Evolutionary conservation across 1,140 invertebrate genomes (phyloP).

Genomic region (Gonioctena quinquepunctata): DNA sequence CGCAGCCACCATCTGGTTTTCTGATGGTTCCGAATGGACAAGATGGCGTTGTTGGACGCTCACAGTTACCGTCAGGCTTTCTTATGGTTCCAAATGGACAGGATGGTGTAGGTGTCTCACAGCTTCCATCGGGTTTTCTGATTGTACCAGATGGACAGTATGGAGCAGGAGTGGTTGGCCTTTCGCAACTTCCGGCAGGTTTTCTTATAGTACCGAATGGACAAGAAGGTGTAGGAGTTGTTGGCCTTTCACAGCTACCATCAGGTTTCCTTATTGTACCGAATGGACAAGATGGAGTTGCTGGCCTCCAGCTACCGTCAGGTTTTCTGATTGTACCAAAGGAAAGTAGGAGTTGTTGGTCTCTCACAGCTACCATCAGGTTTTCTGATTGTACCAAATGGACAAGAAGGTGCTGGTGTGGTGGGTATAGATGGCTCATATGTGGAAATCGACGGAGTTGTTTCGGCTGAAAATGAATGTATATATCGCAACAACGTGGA

Average conservation of each 20-base stretch:
- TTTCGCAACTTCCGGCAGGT: slow-evolving; percentile 6
- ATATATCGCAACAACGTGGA: not conserved
- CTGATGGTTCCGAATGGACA: slow-evolving; percentile 1
- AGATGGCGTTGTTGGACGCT: slow-evolving; percentile 12
- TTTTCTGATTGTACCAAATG: not conserved
- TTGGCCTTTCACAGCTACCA: slow-evolving; percentile 2
- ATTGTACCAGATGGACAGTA: slow-evolving; percentile 2
- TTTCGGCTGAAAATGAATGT: slow-evolving; percentile 7
- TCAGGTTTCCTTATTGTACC: slow-evolving; percentile 3
- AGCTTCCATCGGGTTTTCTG: slow-evolving; percentile 19
- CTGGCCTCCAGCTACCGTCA: slow-evolving; percentile 23
- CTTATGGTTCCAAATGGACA: slow-evolving; percentile 22
- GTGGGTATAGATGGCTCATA: not conserved
- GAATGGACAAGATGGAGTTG: slow-evolving; percentile 25
- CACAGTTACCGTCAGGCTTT: slow-evolving; percentile 1
- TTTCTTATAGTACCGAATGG: slow-evolving; percentile 23
- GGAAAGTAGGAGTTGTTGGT: slow-evolving; percentile 12
- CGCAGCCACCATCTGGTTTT: slow-evolving; percentile 4
- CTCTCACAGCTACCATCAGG: slow-evolving; percentile 14
- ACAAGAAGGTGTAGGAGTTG: slow-evolving; percentile 19
- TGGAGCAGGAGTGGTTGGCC: not conserved
- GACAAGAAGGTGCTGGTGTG: not conserved
- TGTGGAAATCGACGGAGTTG: not conserved
- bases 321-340: slow-evolving; percentile 23
- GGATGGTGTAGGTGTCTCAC: not conserved